Percentiles rank a stretch among this genome's conserved stretches.
Evolutionary conservation across 2,888 invertebrate species (phyloP).

Genomic region (Cacoxenus indagator): DNA sequence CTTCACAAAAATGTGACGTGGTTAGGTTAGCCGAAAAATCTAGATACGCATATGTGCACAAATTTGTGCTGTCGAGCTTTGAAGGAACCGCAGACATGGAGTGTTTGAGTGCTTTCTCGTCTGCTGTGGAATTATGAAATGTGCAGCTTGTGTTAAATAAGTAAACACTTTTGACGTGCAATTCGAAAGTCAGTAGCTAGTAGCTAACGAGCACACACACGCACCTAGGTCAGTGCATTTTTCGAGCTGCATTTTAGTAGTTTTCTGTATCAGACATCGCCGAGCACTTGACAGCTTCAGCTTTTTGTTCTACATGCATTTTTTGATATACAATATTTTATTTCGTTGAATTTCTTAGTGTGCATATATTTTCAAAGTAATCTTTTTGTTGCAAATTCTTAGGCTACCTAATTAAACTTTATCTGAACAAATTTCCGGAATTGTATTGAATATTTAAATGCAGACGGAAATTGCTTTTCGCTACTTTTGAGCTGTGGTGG

Average conservation of each 20-base stretch:
- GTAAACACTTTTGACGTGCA: constrained; percentile 46
- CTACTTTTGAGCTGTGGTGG: neutral
- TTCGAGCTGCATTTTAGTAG: too few species aligned
- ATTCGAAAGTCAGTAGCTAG: neutral
- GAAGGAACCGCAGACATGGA: neutral
- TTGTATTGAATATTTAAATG: neutral
- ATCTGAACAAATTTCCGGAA: constrained; percentile 2
- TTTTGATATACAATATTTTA: neutral
- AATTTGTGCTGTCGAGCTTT: neutral
- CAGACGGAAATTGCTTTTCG: constrained; percentile 13
- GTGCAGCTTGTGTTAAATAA: constrained; percentile 59
- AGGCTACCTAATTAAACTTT: neutral
- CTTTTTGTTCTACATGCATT: neutral
- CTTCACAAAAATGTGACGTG: too few species aligned
- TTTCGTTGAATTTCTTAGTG: neutral
- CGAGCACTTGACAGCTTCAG: neutral
- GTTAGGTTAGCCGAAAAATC: neutral
- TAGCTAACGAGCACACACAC: neutral
- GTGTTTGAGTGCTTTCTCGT: neutral
- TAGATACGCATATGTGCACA: neutral
- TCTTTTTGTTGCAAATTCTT: too few species aligned
- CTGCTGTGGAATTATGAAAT: constrained; percentile 50
- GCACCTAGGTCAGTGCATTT: neutral
- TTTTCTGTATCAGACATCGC: too few species aligned
- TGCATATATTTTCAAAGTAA: neutral